Evolutionary conservation across 2,797 vertebrate genomes (phyloP), one percentile per base, ranked within the genome.

Genomic region (Euphonia xanthogaster): DNA sequence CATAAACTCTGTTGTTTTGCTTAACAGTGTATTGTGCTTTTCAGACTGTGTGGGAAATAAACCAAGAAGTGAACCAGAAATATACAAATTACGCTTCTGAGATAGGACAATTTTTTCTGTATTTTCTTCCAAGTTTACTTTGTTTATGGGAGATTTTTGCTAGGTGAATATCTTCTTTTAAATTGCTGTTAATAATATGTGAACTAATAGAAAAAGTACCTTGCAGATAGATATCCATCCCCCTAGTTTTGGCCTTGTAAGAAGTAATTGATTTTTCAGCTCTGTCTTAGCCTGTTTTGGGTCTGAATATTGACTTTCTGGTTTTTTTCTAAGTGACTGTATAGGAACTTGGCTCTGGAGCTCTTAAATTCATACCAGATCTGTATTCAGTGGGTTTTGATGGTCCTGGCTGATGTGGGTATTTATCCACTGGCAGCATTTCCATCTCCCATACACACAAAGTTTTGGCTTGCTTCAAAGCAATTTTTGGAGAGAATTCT

Each of bases 401-500:
- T 88, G 74, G 18, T 63, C 40, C 45, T 55, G 70, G 58, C 76
- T 89, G 88, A 16, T 63, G n/a, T 84, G 30, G 53, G n/a, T 74
- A 4, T 92, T 82, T 82, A 35, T 65, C 78, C 37, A 9, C 53
- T 70, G 71, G 67, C 73, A 63, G 31, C 51, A 22, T 82, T 92
- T 85, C 74, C 1, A 0, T 90, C 63, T 71, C 53, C 84, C 23
- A 4, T 78, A 31, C 30, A 35, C 21, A 31, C 25, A 7, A 33
- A 93, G 57, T 92, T 93, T 62, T 87, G 63, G 27, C 62, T 61
- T 90, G 78, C 81, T 70, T 88, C 75, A 74, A 37, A 94, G 44
- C 48, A 47, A 0, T 86, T 73, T 68, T 89, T 44, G 40, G 78
- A 92, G 63, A 47, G 35, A 82, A 31, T 83, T 61, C 35, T 80